Percentiles rank a stretch among this genome's conserved stretches.
Evolutionary conservation across 1,140 invertebrate genomes (phyloP).

Genomic region (Bombus sibiricus): DNA sequence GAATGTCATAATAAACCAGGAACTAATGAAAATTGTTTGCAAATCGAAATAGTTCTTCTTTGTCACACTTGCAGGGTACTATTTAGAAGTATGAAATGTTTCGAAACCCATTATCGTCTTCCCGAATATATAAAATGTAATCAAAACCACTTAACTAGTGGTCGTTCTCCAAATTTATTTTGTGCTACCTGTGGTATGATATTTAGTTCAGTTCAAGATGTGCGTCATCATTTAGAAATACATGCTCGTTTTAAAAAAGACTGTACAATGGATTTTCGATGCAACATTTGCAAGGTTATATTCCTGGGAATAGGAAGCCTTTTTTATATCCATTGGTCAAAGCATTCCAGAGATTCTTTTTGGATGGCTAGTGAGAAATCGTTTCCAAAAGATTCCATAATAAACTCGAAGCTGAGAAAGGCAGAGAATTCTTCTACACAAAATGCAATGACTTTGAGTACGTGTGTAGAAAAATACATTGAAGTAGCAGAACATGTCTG

Average conservation of each 20-base stretch:
- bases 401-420: conserved; percentile 26
- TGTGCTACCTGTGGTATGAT: conserved; percentile 71
- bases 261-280: conserved; percentile 66
- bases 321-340: conserved; percentile 77
- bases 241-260: conserved; percentile 63
- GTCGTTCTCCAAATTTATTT: conserved; percentile 69
- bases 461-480: conserved; percentile 51
- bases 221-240: conserved; percentile 70
- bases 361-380: conserved; percentile 72
- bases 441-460: conserved; percentile 22
- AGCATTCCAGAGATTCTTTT: conserved; percentile 70
- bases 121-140: conserved; percentile 52
- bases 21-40: conserved; percentile 45
- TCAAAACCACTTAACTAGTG: conserved; percentile 35
- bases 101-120: conserved; percentile 73
- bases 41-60: conserved; percentile 76
- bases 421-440: not conserved
- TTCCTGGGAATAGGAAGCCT: conserved; percentile 73
- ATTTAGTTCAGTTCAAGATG: conserved; percentile 62
- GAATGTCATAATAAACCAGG: conserved; percentile 70
- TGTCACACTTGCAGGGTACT: conserved; percentile 73
- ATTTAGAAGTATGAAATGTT: conserved; percentile 74
- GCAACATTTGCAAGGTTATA: conserved; percentile 77
- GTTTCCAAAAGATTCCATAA: conserved; percentile 71
- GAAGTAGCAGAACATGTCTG: conserved; percentile 76